These are phyloP conservation scores for Conus ventricosus DNA, from an alignment of 1,140 invertebrate species.

Conservation along the genomic window DNA sequence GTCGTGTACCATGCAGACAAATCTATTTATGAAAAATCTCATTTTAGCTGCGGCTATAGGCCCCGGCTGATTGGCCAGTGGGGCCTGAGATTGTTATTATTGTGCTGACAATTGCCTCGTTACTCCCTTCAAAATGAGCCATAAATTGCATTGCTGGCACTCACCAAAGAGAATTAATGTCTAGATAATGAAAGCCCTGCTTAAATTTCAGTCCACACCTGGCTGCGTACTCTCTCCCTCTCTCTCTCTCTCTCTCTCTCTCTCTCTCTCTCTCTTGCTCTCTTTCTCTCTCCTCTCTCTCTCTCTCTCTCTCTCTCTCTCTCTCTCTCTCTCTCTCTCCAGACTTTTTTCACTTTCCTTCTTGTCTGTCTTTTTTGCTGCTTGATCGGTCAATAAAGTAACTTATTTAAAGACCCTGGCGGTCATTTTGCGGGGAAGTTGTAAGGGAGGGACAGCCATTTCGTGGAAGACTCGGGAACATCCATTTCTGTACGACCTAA, in stretches of 20 bases:
- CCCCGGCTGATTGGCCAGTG: constrained; percentile 33
- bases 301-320: constrained; percentile 22
- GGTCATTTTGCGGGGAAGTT: not conserved
- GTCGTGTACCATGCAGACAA: constrained; percentile 30
- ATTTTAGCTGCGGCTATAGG: constrained; percentile 19
- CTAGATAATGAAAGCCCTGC: constrained; percentile 41
- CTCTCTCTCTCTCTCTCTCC: constrained; percentile 14
- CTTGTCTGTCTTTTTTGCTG: not conserved
- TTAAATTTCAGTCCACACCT: constrained; percentile 39
- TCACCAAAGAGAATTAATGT: constrained; percentile 35
- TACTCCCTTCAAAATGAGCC: constrained; percentile 45
- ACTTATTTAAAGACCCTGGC: constrained; percentile 12
- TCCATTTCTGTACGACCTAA: no score
- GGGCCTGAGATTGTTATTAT: constrained; percentile 41
- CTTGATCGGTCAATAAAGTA: constrained; percentile 4
- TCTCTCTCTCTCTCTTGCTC: not conserved
- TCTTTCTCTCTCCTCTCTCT: constrained; percentile 8
- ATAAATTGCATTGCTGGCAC: constrained; percentile 44
- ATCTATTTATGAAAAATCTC: constrained; percentile 45
- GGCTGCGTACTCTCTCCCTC: not conserved
- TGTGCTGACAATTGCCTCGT: constrained; percentile 45
- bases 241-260: constrained; percentile 19
- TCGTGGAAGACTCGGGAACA: not conserved
- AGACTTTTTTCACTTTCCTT: not conserved
- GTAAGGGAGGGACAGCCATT: not conserved